Evolutionary conservation across 1,140 invertebrate genomes (phyloP).

Genomic region (Hyphantria cunea): DNA sequence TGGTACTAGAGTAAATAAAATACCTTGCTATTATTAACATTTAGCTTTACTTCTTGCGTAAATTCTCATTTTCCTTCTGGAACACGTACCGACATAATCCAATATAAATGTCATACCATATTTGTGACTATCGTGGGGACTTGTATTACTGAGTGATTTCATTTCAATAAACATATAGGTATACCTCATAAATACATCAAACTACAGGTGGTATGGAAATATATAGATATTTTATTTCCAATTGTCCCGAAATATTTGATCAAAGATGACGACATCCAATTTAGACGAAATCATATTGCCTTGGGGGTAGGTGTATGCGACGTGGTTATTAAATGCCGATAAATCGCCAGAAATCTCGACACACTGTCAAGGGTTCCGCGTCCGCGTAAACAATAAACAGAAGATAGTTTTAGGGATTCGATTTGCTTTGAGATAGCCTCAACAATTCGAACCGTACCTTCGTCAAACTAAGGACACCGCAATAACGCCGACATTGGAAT

Average conservation of each 20-base stretch:
- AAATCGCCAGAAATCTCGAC: constrained; percentile 27
- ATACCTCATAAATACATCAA: no score
- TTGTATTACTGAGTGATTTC: no score
- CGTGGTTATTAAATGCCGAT: constrained; percentile 1
- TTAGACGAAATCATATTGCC: not conserved
- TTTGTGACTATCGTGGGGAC: no score
- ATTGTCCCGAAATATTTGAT: not conserved
- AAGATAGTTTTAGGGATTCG: constrained; percentile 40
- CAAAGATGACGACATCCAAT: not conserved
- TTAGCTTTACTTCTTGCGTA: no score
- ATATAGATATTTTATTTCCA: no score
- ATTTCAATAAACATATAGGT: no score
- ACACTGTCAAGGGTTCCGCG: constrained; percentile 15
- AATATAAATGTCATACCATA: no score
- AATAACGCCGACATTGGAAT: constrained; percentile 58
- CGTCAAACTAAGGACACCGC: constrained; percentile 60
- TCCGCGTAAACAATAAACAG: constrained; percentile 46
- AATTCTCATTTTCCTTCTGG: no score
- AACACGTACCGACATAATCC: no score
- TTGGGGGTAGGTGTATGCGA: not conserved
- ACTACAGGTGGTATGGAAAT: no score
- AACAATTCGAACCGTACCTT: constrained; percentile 58
- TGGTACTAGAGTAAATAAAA: no score
- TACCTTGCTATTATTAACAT: no score
- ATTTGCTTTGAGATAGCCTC: constrained; percentile 52